Conservation (phyloP, 2,113 vertebrate species). For the Upupa epops region DNA sequence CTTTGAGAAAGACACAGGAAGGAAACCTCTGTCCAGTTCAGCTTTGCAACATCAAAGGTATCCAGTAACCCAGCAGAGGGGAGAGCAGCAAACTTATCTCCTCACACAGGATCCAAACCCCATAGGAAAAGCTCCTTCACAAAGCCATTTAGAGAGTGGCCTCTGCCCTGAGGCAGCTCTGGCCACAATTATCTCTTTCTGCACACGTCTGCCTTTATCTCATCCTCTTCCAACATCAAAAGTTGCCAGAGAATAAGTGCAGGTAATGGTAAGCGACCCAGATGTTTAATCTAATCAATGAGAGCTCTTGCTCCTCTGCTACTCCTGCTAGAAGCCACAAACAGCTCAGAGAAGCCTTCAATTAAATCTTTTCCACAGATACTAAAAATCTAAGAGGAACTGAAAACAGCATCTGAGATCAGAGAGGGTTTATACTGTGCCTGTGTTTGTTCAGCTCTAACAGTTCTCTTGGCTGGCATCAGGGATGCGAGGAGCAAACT, state of each 20-base stretch:
- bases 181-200: not conserved
- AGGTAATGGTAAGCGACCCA: not conserved
- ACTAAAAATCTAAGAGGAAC: not conserved
- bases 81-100: not conserved
- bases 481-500: fast-evolving
- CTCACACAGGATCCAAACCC: not conserved
- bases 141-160: not conserved
- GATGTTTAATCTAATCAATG: not conserved
- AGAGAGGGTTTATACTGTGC: not conserved
- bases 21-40: not conserved
- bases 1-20: not conserved
- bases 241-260: not conserved
- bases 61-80: not conserved
- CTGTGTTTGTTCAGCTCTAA: not conserved
- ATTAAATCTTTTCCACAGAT: not conserved
- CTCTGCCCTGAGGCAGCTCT: not conserved
- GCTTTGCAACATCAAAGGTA: not conserved
- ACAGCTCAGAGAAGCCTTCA: not conserved
- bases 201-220: not conserved
- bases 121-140: not conserved
- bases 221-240: not conserved
- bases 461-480: not conserved
- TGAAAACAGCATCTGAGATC: not conserved
- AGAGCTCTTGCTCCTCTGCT: not conserved
- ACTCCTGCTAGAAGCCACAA: not conserved